Conservation (phyloP, 2,888 invertebrate genomes). For the Scaptomyza reducta region DNA sequence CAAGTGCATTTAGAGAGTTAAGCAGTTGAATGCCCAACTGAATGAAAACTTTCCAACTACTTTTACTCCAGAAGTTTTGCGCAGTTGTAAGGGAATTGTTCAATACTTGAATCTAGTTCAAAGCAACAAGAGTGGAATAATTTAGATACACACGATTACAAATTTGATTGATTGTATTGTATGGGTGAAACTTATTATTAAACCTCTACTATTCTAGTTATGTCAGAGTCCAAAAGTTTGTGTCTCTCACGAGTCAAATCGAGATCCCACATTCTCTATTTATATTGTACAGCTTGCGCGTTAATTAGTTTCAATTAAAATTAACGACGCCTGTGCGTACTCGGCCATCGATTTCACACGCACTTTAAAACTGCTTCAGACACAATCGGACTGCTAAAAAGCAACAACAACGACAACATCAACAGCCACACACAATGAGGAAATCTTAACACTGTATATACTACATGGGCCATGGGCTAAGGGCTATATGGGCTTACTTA, state of each 20-base stretch:
- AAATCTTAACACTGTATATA: constrained; percentile 60
- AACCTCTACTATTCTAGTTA: neutral
- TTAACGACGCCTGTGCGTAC: constrained; percentile 65
- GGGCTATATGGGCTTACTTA: constrained; percentile 31
- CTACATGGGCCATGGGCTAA: constrained; percentile 14
- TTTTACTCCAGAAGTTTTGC: constrained; percentile 1
- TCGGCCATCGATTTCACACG: constrained; percentile 72
- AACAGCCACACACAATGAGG: constrained; percentile 21
- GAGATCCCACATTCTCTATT: constrained; percentile 20
- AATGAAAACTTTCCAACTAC: constrained; percentile 30
- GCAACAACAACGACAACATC: constrained; percentile 8
- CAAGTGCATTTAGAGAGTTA: constrained; percentile 46
- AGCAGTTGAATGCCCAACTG: constrained; percentile 33
- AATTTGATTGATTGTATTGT: constrained; percentile 25
- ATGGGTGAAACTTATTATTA: constrained; percentile 5
- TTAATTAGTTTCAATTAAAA: constrained; percentile 79
- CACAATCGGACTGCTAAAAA: constrained; percentile 26
- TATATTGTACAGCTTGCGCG: constrained; percentile 50
- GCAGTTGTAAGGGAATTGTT: neutral
- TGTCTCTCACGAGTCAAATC: constrained; percentile 1
- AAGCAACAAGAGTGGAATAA: constrained; percentile 19
- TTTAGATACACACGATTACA: neutral
- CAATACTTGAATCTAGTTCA: neutral
- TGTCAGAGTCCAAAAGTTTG: neutral
- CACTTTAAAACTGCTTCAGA: constrained; percentile 51